Conservation (phyloP, 2,888 invertebrate species). For the Seira ritae region DNA sequence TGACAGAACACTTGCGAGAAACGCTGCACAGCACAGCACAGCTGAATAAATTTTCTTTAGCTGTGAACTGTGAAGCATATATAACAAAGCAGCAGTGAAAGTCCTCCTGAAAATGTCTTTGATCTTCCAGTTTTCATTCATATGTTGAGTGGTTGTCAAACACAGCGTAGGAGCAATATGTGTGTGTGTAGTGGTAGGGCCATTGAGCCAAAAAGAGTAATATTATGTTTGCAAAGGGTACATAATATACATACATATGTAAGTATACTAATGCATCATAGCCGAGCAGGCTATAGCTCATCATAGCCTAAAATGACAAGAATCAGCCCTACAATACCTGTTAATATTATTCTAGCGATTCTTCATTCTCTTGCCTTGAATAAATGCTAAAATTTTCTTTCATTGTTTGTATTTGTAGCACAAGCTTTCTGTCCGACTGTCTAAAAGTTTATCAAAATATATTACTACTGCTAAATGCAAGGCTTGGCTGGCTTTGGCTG, state of each 20-base stretch:
- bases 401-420: not conserved
- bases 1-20: no score
- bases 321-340: not conserved
- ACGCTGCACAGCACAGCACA: no score
- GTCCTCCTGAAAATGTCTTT: constrained; percentile 39
- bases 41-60: not conserved
- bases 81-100: constrained; percentile 13
- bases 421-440: not conserved
- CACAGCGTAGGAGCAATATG: constrained; percentile 22
- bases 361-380: not conserved
- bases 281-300: not conserved
- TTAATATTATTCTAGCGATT: not conserved
- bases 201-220: not conserved
- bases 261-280: no score
- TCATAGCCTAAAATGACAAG: not conserved
- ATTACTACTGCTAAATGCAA: no score
- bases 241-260: no score
- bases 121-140: constrained; percentile 50
- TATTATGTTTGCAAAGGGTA: not conserved
- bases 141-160: constrained; percentile 50
- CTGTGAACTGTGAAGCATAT: not conserved
- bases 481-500: no score
- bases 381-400: constrained; percentile 7
- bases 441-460: constrained; percentile 11
- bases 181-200: not conserved